Base-by-base conservation (phyloP, 2,113 vertebrate species). In the Mohoua ochrocephala region DNA sequence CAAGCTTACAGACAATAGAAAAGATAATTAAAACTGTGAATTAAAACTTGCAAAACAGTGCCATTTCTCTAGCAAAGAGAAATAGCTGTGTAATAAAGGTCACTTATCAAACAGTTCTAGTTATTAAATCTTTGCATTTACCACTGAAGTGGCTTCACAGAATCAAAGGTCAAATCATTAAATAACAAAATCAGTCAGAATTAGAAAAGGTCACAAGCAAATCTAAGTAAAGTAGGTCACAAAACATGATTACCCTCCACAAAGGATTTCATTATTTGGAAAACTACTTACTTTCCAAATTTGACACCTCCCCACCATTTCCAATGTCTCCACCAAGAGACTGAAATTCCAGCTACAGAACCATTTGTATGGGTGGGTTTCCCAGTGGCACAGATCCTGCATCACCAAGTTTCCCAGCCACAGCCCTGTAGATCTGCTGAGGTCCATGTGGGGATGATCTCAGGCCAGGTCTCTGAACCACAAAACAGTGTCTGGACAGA, bases 41-140 rank as follows among this genome's bases (percentile, higher is more conserved):
- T 98, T 97, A 97, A 96, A 97, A 97, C 96, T 97, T 89, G 53
- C 86, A 97, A 98, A 98, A 97, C 91, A 98, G 93, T 84, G 73
- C 94, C 47, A 53, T 92, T 98, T 97, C 88, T 64, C 87, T 80
- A 85, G 95, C 84, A 92, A 96, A 97, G 93, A 97, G 93, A 92
- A 97, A 96, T 76, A 88, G 91, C 81, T 96, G 79, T 59, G 87
- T 90, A 97, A 61, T 79, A 98, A 98, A 98, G 98, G 98, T 98
- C 98, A 98, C 97, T 97, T 97, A 98, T 97, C 98, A 98, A 97
- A 95, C 87, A 97, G 93, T 97, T 95, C 97, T 95, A 98, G 97
- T 98, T 98, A 98, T 98, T 98, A 98, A 98, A 98, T 97, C 98
- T 97, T 96, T 87, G 89, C 95, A 97, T 98, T 98, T 97, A 98